Evolutionary conservation across 2,113 vertebrate species (phyloP), one percentile per base, ranked within the genome.

Genomic region (Sapayoa aenigma): DNA sequence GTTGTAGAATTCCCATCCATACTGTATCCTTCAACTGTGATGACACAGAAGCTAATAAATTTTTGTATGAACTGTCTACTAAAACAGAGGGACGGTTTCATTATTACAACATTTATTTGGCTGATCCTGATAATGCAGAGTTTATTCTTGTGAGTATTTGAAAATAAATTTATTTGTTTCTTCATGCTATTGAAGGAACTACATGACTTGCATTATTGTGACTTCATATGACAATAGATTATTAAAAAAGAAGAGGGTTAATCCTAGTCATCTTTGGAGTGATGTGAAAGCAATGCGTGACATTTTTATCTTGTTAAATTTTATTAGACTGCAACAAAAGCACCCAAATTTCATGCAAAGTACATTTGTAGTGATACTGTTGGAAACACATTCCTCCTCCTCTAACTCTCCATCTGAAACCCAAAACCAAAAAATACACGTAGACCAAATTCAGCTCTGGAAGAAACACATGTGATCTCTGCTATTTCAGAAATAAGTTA

Each of bases 1-100:
- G 93, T 41, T 55, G 77, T 63, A 97, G 93, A 66, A 95, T 98
- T 86, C 98, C 98, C 30, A 80, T 99, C 68, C 98, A 98, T 53
- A 97, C 98, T 41, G 94, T 98, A 52, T 98, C 98, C 77, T 98
- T 98, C 93, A 98, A 97, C 96, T 98, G 98, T 89, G 95, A 98
- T 46, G 98, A 98, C 76, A 91, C 30, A 25, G 93, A 96, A 93
- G 98, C 98, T 17, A 98, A 98, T 80, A 88, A 44, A 71, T 98
- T 98, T 93, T 94, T 99, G 81, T 93, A 95, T 92, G 91, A 97
- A 17, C 95, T 99, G 12, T 97, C 98, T 82, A 94, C 90, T 80
- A 74, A 95, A 95, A 98, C 98, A 31, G 96, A 97, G 46, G 98
- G 98, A 65, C 87, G 95, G 3, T 98, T 98, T 94, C 98, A 96